Base-by-base conservation (phyloP, 2,888 invertebrate genomes). In the Drosophila atroscutellata region DNA sequence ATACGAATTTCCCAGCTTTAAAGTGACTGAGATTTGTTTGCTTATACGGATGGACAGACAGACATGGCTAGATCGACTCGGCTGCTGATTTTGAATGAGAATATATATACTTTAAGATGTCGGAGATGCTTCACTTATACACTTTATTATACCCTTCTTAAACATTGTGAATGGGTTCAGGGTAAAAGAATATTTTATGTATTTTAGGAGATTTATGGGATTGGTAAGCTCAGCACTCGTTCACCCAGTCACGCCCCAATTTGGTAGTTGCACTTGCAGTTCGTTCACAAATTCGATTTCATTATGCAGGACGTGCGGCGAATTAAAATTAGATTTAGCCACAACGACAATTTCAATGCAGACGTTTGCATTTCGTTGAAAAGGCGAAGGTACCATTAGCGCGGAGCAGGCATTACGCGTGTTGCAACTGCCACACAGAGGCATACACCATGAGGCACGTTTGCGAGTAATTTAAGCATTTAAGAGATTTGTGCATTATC, bases 301-400 rank as follows among this genome's bases (percentile, higher is more conserved):
- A 87, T 87, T 88, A 87, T 87, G 86, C 86, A 86, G 78, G 83
- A 83, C 88, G 86, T 87, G 88, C 75, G 66, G 75, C 71, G 86
- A 78, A 80, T 87, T 83, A 86, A 84, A 81, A 83, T 81, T 77
- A 72, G 88, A 87, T 86, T 86, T 84, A 56, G 60, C 59, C 20
- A 20, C 74, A 77, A 60, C 65, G 72, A 66, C 58, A 72, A 75
- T 73, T 75, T 76, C 52, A 80, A 73, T 73, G 72, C 70, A 72
- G 66, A 34, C 36, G 72, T 67, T 63, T 55, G 55, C 55, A 56
- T 73, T 73, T 49, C 52, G 72, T 58, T 45, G 56, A 42, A 75
- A 59, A 64, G 62, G 51, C 39, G 69, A 58, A 55, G 61, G 39
- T 47, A 50, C 80, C 83, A 84, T 85, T 85, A 81, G 73, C 68